Evolutionary conservation across 1,140 invertebrate species (phyloP).

Genomic region (Drosophila arawakana): DNA sequence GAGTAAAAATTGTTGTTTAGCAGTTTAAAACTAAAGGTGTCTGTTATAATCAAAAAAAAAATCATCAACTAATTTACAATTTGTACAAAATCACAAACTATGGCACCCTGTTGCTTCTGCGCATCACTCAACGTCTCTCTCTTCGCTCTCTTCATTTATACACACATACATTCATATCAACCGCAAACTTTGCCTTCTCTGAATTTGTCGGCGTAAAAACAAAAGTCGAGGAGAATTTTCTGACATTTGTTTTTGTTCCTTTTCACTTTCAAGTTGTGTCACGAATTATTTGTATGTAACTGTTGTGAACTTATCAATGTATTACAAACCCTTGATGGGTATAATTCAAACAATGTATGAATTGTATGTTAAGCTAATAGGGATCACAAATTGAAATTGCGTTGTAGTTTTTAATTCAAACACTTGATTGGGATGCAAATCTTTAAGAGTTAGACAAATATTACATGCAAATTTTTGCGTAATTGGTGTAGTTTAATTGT

Average conservation of each 20-base stretch:
- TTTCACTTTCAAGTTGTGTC: constrained; percentile 35
- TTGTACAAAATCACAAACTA: constrained; percentile 8
- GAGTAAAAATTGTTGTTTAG: not conserved
- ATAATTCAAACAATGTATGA: not conserved
- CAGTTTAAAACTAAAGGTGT: not conserved
- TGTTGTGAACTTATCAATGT: constrained; percentile 21
- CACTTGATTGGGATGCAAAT: too few species aligned
- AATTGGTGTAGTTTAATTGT: not conserved
- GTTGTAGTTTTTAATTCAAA: not conserved
- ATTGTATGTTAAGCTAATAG: not conserved
- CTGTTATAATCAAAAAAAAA: constrained; percentile 1
- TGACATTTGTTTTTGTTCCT: constrained; percentile 31
- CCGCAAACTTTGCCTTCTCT: constrained; percentile 6
- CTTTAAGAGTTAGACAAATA: too few species aligned
- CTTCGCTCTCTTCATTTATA: not conserved
- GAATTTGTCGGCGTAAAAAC: constrained; percentile 32
- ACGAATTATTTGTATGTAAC: constrained; percentile 14
- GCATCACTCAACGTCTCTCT: constrained; percentile 24
- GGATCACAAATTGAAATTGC: not conserved
- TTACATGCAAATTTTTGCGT: not conserved
- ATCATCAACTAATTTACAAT: not conserved
- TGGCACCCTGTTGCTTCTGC: constrained; percentile 53
- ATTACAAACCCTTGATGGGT: constrained; percentile 1
- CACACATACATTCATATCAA: not conserved
- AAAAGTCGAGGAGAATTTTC: constrained; percentile 22